Evolutionary conservation across 2,797 vertebrate genomes (phyloP).

Genomic region (Micromesistius poutassou): DNA sequence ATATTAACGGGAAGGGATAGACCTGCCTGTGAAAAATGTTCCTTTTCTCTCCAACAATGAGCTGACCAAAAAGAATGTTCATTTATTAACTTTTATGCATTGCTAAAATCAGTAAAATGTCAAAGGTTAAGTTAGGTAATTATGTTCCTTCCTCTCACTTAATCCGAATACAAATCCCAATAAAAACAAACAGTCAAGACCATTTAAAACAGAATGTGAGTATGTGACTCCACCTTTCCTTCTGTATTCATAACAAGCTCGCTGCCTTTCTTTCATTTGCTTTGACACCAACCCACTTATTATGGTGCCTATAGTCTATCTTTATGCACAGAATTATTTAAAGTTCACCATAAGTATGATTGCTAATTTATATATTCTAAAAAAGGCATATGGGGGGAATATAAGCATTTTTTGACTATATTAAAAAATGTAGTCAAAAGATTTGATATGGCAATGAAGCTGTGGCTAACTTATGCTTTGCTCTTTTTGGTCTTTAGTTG

Average conservation of each 20-base stretch:
- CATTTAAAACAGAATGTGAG: too few species aligned
- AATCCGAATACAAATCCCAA: not conserved
- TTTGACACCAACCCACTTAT: slow-evolving; percentile 9
- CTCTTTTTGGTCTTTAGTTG: too few species aligned
- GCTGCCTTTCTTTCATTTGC: slow-evolving; percentile 40
- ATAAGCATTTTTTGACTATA: too few species aligned
- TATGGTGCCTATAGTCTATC: too few species aligned
- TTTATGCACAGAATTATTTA: too few species aligned
- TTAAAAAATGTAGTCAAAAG: too few species aligned
- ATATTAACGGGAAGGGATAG: slow-evolving; percentile 62
- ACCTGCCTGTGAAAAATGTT: slow-evolving; percentile 17
- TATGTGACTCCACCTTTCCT: slow-evolving; percentile 14
- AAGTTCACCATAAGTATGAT: too few species aligned
- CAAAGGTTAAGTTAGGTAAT: not conserved
- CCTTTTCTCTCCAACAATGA: slow-evolving; percentile 9
- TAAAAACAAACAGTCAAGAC: not conserved
- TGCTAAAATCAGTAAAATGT: not conserved
- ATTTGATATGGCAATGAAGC: too few species aligned
- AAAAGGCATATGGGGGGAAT: too few species aligned
- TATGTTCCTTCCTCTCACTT: not conserved
- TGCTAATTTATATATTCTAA: too few species aligned
- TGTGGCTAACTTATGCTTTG: too few species aligned
- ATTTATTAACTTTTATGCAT: slow-evolving; percentile 38
- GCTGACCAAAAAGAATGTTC: slow-evolving; percentile 3
- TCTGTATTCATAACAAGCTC: slow-evolving; percentile 32